Conservation (phyloP, 2,797 vertebrate species). For the Rhinatrema bivittatum region DNA sequence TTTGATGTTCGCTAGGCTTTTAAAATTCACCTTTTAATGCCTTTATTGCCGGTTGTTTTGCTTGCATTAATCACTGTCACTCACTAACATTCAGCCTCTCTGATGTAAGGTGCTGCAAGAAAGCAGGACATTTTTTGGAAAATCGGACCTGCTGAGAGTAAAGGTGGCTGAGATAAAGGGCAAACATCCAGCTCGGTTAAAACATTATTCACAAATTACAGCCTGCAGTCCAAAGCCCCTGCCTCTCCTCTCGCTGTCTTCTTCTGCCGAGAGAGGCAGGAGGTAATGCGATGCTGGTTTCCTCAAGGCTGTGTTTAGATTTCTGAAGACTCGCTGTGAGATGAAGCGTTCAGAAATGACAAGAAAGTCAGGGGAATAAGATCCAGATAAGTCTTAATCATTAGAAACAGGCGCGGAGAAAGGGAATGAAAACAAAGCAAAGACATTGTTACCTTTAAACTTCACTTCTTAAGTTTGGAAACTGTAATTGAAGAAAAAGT, state of each 20-base stretch:
- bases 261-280: conserved; percentile 1
- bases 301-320: not conserved
- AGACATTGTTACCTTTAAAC: too few species aligned
- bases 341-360: too few species aligned
- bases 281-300: conserved; percentile 3
- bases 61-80: conserved; percentile 66
- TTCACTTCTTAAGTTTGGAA: too few species aligned
- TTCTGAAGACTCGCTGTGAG: too few species aligned
- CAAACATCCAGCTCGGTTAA: conserved; percentile 49
- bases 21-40: too few species aligned
- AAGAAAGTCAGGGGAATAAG: too few species aligned
- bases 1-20: too few species aligned
- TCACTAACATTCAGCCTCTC: conserved; percentile 45
- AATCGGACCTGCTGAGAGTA: conserved; percentile 58
- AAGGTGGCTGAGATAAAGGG: conserved; percentile 62
- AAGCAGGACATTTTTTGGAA: conserved; percentile 53
- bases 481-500: too few species aligned
- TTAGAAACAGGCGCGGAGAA: too few species aligned
- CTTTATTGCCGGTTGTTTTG: conserved; percentile 37
- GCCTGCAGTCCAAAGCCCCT: conserved; percentile 7
- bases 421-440: too few species aligned
- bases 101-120: conserved; percentile 45
- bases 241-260: conserved; percentile 7
- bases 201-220: conserved; percentile 53
- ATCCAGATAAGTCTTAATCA: too few species aligned